Evolutionary conservation across 2,797 vertebrate species (phyloP), one percentile per base, ranked within the genome.

Genomic region (Delichon dasypus): DNA sequence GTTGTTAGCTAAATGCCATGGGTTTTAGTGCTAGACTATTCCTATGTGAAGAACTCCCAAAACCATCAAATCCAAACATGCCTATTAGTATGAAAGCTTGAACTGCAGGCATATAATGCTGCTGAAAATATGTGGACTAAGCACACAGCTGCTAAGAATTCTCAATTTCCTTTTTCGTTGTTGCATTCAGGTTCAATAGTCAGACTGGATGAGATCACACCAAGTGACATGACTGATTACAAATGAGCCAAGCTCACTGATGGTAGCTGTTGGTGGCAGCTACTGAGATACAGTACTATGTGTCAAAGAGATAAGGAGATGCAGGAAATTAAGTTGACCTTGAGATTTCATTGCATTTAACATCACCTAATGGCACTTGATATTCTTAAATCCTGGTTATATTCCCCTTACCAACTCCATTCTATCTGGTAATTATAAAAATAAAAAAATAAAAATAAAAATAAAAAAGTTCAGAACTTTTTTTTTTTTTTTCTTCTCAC

Each of bases 291-390:
- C 25, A 67, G 87, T 93, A 58, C 85, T 74, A 88, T 87, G 97
- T 96, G 94, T 89, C 57, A 70, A 73, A 95, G 67, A 96, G 95
- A 97, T 98, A 97, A 96, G 80, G 65, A 70, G 62, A 95, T 72
- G 78, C 71, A 95, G 93, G 90, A 96, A 97, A 97, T 98, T 96
- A 97, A 96, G 88, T 45, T 93, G 96, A 93, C 96, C 95, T 96
- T 97, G 95, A 97, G 89, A 96, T 97, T 97, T 95, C 92, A 97
- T 97, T 97, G 95, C 53, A 96, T 89, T 96, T 96, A 95, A 84
- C 48, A 80, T 97, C 95, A 96, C 51, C 62, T 96, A 95, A 87
- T 93, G 94, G 48, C 72, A 95, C 64, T 93, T 94, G 82, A 87
- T 97, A 97, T 96, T 97, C 97, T 97, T 94, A 97, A 96, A 97